Conservation (phyloP, 2,113 vertebrate species). For the Chelonoidis abingdonii region DNA sequence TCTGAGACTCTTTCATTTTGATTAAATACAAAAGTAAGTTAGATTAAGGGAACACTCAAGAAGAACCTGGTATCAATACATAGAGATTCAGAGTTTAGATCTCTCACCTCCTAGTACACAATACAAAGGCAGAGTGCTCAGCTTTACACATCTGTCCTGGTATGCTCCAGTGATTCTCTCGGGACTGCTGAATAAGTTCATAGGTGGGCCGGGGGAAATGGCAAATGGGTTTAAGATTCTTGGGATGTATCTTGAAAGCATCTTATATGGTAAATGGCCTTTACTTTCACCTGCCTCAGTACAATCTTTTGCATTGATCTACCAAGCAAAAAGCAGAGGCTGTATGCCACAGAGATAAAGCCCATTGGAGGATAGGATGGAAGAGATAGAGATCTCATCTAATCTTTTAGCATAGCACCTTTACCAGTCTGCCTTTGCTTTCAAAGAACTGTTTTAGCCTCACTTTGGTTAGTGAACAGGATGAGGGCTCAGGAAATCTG, state of each 20-base stretch:
- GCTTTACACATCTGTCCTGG: background rate
- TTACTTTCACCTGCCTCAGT: background rate
- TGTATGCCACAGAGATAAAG: background rate
- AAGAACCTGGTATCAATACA: conserved; percentile 7
- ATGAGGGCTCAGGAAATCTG: background rate
- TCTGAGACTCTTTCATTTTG: conserved; percentile 57
- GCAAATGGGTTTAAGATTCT: conserved; percentile 27
- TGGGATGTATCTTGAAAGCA: background rate
- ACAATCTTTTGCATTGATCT: background rate
- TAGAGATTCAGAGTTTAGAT: conserved; percentile 5
- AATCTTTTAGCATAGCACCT: background rate
- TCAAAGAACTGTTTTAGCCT: background rate
- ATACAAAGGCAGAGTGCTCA: conserved; percentile 12
- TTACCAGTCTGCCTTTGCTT: background rate
- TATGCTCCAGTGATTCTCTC: background rate
- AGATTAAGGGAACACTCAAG: conserved; percentile 44
- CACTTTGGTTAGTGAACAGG: background rate
- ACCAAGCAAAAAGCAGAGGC: background rate
- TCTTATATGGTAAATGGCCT: background rate
- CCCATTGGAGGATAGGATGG: background rate
- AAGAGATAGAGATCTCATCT: background rate
- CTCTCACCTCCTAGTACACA: background rate
- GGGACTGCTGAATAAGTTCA: background rate
- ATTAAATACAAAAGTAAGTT: conserved; percentile 70
- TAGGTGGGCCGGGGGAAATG: background rate